Evolutionary conservation across 2,888 invertebrate genomes (phyloP).

Genomic region (Lordiphosa andalusiaca): DNA sequence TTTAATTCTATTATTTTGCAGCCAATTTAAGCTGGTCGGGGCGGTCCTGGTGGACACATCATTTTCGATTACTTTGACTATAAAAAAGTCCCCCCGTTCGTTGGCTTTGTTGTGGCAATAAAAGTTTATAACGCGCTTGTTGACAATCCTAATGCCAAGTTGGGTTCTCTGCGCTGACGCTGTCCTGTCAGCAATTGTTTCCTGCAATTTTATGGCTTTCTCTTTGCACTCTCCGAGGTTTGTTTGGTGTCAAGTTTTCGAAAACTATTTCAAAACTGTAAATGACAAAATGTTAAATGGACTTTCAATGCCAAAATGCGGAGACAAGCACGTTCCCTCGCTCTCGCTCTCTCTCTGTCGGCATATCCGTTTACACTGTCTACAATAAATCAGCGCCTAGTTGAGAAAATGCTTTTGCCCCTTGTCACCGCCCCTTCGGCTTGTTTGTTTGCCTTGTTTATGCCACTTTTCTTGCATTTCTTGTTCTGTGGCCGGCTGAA

Average conservation of each 20-base stretch:
- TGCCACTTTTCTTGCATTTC: slow-evolving; percentile 75
- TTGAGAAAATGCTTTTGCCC: slow-evolving; percentile 36
- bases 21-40: slow-evolving; percentile 59
- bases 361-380: slow-evolving; percentile 72
- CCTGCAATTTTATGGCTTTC: slow-evolving; percentile 60
- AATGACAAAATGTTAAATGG: slow-evolving; percentile 79
- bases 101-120: slow-evolving; percentile 64
- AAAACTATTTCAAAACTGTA: slow-evolving; percentile 78
- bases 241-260: slow-evolving; percentile 73
- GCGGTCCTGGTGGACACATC: slow-evolving; percentile 60
- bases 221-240: slow-evolving; percentile 31
- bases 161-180: slow-evolving; percentile 19
- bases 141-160: slow-evolving; percentile 70
- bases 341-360: slow-evolving; percentile 24
- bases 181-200: slow-evolving; percentile 66
- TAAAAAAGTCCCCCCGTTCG: slow-evolving; percentile 47
- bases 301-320: slow-evolving; percentile 69
- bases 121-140: slow-evolving; percentile 78
- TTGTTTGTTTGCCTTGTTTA: slow-evolving; percentile 74
- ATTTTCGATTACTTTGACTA: slow-evolving; percentile 70
- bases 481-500: slow-evolving; percentile 66
- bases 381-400: slow-evolving; percentile 74
- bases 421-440: slow-evolving; percentile 9
- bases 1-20: slow-evolving; percentile 78
- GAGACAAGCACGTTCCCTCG: slow-evolving; percentile 22